These are phyloP conservation scores for Orchestia grillus DNA, from an alignment of 1,140 invertebrate species.

Conservation along the genomic window DNA sequence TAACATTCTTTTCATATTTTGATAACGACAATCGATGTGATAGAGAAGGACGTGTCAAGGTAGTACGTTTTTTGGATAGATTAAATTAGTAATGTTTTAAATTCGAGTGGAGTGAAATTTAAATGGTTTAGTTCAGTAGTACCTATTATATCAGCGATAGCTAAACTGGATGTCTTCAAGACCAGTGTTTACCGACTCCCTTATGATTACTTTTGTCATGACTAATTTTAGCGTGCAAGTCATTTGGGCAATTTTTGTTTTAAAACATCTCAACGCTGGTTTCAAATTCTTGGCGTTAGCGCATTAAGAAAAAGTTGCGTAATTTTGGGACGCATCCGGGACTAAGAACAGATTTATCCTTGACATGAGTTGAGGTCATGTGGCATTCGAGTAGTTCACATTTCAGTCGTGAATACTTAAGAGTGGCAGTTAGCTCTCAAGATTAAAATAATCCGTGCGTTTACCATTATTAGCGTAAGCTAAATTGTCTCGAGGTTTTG, in stretches of 20 bases:
- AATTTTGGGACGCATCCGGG: not conserved
- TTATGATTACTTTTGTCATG: not conserved
- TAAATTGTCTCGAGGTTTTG: not conserved
- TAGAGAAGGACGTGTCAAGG: not conserved
- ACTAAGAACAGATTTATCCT: not conserved
- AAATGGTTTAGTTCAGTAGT: not conserved
- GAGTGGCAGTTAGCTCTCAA: too few relatives aligned
- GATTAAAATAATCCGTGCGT: not conserved
- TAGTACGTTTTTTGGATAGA: not conserved
- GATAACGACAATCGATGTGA: not conserved
- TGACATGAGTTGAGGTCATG: not conserved
- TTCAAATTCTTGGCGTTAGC: not conserved
- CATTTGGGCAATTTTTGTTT: not conserved
- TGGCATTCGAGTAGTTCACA: not conserved
- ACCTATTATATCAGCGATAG: not conserved
- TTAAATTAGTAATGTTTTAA: not conserved
- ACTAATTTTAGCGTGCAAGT: not conserved
- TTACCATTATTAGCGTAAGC: too few relatives aligned
- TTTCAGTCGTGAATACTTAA: not conserved
- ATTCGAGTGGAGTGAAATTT: not conserved
- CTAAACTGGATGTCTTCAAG: not conserved
- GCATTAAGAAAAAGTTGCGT: not conserved
- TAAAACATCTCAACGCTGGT: not conserved
- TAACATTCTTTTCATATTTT: not conserved
- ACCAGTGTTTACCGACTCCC: not conserved